Conservation (phyloP, 1,140 invertebrate species). For the Venturia canescens region DNA sequence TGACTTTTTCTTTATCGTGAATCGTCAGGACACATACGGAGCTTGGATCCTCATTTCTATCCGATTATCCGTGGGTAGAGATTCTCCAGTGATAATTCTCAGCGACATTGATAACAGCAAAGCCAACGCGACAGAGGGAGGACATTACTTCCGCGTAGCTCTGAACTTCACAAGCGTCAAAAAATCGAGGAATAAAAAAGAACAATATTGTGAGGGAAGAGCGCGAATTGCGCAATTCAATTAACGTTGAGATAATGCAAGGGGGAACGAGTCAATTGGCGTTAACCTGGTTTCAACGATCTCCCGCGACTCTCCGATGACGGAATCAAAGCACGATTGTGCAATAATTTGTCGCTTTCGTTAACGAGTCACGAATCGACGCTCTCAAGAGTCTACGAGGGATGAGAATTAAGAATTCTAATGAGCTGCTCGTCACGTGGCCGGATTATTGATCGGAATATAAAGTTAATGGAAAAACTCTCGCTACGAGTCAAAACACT, state of each 20-base stretch:
- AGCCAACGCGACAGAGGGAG: conserved; percentile 2
- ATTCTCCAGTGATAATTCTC: conserved; percentile 47
- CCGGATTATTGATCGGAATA: neutral
- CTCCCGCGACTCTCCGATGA: neutral
- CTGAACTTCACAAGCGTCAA: neutral
- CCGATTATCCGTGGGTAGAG: too few species aligned
- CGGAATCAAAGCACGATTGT: conserved; percentile 45
- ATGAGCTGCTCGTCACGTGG: conserved; percentile 14
- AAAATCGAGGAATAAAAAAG: neutral
- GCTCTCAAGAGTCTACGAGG: neutral
- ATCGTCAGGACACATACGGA: too few species aligned
- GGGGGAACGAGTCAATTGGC: neutral
- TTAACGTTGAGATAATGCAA: neutral
- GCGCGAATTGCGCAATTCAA: conserved; percentile 20
- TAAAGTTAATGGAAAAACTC: neutral
- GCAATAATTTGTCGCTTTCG: conserved; percentile 38
- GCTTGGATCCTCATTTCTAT: neutral
- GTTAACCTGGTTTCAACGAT: neutral
- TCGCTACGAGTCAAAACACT: neutral
- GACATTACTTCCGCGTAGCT: neutral
- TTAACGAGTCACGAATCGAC: conserved; percentile 28
- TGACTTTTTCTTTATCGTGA: too few species aligned
- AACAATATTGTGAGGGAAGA: conserved; percentile 6
- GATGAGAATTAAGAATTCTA: conserved; percentile 36
- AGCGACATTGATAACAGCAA: conserved; percentile 43